These are phyloP conservation scores for Centropyge bicolor DNA, from an alignment of 2,797 vertebrate genomes.

Conservation along the genomic window DNA sequence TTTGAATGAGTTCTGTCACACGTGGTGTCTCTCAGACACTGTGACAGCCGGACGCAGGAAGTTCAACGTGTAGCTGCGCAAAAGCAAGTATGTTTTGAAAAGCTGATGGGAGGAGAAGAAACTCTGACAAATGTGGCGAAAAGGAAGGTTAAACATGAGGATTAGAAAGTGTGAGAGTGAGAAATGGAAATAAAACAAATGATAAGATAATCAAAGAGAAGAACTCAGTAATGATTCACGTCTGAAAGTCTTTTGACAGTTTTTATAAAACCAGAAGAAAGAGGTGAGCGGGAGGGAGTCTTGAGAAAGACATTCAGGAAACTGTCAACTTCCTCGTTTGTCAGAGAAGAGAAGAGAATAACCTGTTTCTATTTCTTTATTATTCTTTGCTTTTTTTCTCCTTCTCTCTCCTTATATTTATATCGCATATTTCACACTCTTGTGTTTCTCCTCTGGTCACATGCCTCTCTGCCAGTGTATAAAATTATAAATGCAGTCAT, in stretches of 20 bases:
- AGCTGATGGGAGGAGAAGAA: background rate
- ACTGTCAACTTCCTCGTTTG: conserved; percentile 57
- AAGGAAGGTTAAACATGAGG: background rate
- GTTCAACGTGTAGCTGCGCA: conserved; percentile 6
- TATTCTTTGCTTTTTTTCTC: background rate
- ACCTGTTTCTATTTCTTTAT: background rate
- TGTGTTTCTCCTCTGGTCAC: background rate
- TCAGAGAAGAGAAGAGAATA: conserved; percentile 1
- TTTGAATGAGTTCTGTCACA: conserved; percentile 32
- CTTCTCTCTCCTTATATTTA: background rate
- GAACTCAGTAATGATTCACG: conserved; percentile 7
- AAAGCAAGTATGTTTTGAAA: background rate
- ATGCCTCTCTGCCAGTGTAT: background rate
- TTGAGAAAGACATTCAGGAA: conserved; percentile 65
- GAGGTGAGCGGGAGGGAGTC: conserved; percentile 21
- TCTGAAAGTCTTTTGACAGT: background rate
- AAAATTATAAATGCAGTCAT: background rate
- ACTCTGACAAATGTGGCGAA: background rate
- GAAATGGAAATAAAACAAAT: background rate
- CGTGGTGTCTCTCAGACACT: background rate
- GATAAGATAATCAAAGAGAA: background rate
- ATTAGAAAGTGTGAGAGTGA: background rate
- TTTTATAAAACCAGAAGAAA: conserved; percentile 39
- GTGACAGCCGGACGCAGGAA: conserved; percentile 39
- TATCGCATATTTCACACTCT: background rate